Evolutionary conservation across 53 echinoderm and acorn worm species (phyloP).

Genomic region (Temnopleurus reevesii): DNA sequence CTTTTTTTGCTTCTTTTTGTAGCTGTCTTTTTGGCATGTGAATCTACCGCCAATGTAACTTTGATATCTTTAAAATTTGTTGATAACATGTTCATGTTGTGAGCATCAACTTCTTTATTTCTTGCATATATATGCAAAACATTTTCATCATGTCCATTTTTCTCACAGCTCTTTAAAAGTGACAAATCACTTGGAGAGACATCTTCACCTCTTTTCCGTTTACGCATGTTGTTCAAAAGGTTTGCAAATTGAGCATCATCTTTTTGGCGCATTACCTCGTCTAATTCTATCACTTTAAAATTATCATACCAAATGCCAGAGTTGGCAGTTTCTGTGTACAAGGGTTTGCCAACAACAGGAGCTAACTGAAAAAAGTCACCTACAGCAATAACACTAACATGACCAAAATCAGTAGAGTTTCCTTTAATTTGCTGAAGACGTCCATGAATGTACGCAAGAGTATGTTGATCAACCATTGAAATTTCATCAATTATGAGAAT

Average conservation of each 20-base stretch:
- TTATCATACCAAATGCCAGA: neutral
- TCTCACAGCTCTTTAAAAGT: neutral
- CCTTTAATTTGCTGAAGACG: neutral
- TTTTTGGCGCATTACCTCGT: neutral
- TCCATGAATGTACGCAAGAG: neutral
- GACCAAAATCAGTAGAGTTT: neutral
- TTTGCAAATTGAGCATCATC: neutral
- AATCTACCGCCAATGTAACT: too few relatives aligned
- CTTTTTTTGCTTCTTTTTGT: too few relatives aligned
- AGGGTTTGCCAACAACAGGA: neutral
- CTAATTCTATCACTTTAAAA: neutral
- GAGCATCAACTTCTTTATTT: conserved; percentile 64
- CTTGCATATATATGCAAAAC: conserved; percentile 60
- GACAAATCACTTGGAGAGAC: neutral
- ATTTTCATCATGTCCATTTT: neutral
- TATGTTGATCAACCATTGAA: neutral
- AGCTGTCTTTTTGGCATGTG: too few relatives aligned
- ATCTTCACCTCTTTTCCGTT: neutral
- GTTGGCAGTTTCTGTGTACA: too few relatives aligned
- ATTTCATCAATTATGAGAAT: neutral
- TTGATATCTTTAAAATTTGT: too few relatives aligned
- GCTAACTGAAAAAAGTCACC: neutral
- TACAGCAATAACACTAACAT: neutral
- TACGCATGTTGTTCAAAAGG: neutral
- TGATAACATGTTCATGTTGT: conserved; percentile 49